phyloP scores from a whole-genome alignment of 2,113 vertebrate genomes.

The Phodopus roborovskii region DNA sequence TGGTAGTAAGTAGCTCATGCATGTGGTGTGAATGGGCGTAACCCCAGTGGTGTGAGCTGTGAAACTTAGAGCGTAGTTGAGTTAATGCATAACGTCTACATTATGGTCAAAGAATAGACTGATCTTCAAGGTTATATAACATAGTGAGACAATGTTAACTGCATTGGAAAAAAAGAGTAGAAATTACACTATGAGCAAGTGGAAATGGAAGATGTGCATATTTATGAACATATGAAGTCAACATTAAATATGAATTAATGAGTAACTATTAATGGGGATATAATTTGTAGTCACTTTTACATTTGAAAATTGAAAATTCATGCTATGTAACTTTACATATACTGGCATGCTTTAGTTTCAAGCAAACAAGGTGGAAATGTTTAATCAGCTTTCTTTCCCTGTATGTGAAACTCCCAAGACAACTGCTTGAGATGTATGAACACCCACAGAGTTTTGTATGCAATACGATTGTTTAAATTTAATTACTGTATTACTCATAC shows the following conservation, averaged over 20 bases:
- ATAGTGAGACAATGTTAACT: not conserved
- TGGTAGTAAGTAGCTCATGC: not conserved
- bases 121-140: not conserved
- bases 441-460: not conserved
- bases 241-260: not conserved
- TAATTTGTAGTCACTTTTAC: not conserved
- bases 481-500: not conserved
- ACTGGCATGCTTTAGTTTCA: not conserved
- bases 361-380: not conserved
- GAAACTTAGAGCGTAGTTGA: not conserved
- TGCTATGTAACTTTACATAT: not conserved
- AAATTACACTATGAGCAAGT: not conserved
- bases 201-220: not conserved
- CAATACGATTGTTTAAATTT: not conserved
- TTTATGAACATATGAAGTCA: not conserved
- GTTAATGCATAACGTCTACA: not conserved
- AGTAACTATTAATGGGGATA: not conserved
- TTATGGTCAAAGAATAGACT: not conserved
- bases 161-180: not conserved
- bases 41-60: not conserved
- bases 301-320: not conserved
- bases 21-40: not conserved
- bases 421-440: not conserved
- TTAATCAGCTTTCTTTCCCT: not conserved
- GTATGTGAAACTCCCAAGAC: not conserved